A percentile compares a stretch with the other conserved stretches of the same genome.
phyloP scores from a whole-genome alignment of 1,140 invertebrate genomes.

The Drosophila pruinosa region DNA sequence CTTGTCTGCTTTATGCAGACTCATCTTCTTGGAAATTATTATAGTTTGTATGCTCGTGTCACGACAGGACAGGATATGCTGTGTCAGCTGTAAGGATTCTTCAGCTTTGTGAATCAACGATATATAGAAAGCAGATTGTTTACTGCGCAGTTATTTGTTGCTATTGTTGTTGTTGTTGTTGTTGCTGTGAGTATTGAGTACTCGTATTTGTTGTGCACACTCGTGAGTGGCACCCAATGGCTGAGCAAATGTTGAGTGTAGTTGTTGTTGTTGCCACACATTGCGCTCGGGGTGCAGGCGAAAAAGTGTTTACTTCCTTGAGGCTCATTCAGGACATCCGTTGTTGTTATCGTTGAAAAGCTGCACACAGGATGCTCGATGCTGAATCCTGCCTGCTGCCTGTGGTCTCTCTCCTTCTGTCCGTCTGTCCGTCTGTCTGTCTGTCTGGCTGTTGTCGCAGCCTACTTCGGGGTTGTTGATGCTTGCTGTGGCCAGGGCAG shows the following conservation, averaged over 20 bases:
- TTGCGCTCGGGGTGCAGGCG: constrained; percentile 41
- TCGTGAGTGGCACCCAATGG: constrained; percentile 32
- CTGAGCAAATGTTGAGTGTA: constrained; percentile 20
- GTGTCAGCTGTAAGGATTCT: background rate
- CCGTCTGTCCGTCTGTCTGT: background rate
- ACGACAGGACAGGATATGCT: too few species aligned
- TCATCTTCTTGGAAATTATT: too few species aligned
- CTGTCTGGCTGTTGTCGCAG: constrained; percentile 2
- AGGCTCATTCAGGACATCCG: constrained; percentile 73
- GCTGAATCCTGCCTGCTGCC: background rate
- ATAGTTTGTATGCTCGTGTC: too few species aligned
- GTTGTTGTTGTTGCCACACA: constrained; percentile 48
- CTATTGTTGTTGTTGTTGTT: background rate
- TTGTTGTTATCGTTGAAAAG: constrained; percentile 32
- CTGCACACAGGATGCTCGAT: constrained; percentile 22
- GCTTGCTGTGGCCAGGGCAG: background rate
- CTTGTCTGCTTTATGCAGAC: too few species aligned
- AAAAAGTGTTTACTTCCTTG: constrained; percentile 77
- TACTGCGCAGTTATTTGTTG: too few species aligned
- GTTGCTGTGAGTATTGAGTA: background rate
- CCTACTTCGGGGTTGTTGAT: constrained; percentile 14
- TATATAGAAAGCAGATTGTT: constrained; percentile 6
- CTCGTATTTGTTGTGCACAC: constrained; percentile 29
- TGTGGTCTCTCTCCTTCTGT: background rate
- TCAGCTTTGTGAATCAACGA: background rate